These are phyloP conservation scores for Ridgeia piscesae DNA, from an alignment of 1,140 invertebrate species.

Conservation along the genomic window DNA sequence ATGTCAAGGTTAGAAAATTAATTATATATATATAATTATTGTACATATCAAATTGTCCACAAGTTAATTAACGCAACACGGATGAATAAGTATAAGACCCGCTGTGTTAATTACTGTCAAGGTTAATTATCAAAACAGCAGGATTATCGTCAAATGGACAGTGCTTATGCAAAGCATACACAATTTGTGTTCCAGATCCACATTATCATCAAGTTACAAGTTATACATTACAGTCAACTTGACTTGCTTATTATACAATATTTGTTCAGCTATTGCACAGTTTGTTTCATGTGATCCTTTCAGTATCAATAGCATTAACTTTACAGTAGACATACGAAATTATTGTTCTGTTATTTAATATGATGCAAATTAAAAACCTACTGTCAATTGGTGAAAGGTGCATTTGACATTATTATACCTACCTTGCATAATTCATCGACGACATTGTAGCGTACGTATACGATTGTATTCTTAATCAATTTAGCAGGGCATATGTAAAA, in stretches of 20 bases:
- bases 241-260: background rate
- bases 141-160: background rate
- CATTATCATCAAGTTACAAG: background rate
- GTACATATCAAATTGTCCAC: background rate
- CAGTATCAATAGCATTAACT: background rate
- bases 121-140: background rate
- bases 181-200: background rate
- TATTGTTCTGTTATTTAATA: background rate
- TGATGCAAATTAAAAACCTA: background rate
- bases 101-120: background rate
- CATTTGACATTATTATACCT: background rate
- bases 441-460: background rate
- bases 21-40: background rate
- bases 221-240: background rate
- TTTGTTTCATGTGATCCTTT: background rate
- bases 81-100: background rate
- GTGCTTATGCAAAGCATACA: background rate
- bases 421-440: background rate
- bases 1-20: background rate
- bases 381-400: background rate
- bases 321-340: background rate
- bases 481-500: background rate
- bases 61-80: background rate
- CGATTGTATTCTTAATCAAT: background rate
- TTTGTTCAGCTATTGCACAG: background rate